These are phyloP conservation scores for Drosophila melanica DNA, from an alignment of 1,140 invertebrate species.

Conservation along the genomic window DNA sequence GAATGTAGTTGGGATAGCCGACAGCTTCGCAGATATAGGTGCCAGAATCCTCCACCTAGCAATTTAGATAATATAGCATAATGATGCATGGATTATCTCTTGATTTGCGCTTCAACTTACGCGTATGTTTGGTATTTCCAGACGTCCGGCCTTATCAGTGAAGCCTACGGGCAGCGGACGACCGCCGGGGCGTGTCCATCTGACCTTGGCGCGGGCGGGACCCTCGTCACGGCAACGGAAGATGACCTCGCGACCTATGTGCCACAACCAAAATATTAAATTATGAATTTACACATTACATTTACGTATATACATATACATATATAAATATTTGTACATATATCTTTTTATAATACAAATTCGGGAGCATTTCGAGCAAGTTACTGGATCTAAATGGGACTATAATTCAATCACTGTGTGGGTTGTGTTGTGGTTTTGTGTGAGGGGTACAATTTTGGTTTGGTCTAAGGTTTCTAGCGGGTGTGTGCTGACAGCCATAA, in stretches of 20 bases:
- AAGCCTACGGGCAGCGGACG: conserved; percentile 89
- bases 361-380: conserved; percentile 35
- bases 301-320: background rate
- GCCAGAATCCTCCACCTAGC: conserved; percentile 89
- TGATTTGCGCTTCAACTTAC: conserved; percentile 79
- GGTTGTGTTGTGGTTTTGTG: conserved; percentile 1
- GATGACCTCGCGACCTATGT: conserved; percentile 92
- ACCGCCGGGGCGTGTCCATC: conserved; percentile 90
- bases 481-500: conserved; percentile 32
- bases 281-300: too few relatives aligned
- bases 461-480: conserved; percentile 25
- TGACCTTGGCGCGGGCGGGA: conserved; percentile 88
- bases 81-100: background rate
- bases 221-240: conserved; percentile 97
- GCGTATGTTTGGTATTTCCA: conserved; percentile 94
- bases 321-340: background rate
- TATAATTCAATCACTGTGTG: conserved; percentile 23
- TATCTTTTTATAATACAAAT: background rate
- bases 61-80: too few relatives aligned
- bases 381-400: conserved; percentile 6
- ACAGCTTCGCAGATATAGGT: conserved; percentile 93
- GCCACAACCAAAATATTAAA: conserved; percentile 27
- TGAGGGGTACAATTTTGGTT: conserved; percentile 1
- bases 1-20: conserved; percentile 85
- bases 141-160: conserved; percentile 89